Percentiles rank a stretch among this genome's conserved stretches.
These are phyloP conservation scores for Paralvinella palmiformis DNA, from an alignment of 1,140 invertebrate species.

Conservation along the genomic window DNA sequence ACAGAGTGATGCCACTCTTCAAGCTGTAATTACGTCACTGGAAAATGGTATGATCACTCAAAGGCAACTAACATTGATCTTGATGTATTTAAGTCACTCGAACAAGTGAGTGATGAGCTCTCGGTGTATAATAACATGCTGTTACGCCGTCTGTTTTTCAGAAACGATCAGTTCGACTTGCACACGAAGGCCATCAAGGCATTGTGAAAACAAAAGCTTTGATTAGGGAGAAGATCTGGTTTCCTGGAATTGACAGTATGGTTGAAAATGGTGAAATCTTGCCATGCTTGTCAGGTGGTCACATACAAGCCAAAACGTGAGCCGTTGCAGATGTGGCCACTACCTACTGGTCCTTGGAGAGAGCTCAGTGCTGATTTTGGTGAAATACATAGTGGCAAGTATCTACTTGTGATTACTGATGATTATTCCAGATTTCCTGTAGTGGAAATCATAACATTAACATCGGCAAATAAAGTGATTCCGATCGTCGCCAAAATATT, in stretches of 20 bases:
- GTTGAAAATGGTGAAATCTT: not conserved
- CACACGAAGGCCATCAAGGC: not conserved
- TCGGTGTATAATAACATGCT: no score
- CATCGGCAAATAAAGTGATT: no score
- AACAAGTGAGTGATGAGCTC: no score
- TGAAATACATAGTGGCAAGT: not conserved
- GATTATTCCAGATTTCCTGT: constrained; percentile 16
- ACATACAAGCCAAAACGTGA: not conserved
- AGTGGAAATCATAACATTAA: constrained; percentile 1
- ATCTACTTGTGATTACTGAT: constrained; percentile 8
- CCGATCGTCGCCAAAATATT: not conserved
- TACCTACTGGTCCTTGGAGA: constrained; percentile 1
- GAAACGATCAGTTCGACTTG: not conserved
- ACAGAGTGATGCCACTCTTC: no score
- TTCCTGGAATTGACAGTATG: not conserved
- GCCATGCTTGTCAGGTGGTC: not conserved
- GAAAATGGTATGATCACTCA: not conserved
- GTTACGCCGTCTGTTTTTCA: no score
- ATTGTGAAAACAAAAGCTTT: constrained; percentile 4
- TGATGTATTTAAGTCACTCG: no score
- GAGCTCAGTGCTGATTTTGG: not conserved
- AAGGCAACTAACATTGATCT: no score
- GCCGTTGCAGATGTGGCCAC: not conserved
- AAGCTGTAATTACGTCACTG: not conserved
- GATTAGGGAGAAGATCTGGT: not conserved